Evolutionary conservation across 2,888 invertebrate species (phyloP).

Genomic region (Pharmacophagus antenor): DNA sequence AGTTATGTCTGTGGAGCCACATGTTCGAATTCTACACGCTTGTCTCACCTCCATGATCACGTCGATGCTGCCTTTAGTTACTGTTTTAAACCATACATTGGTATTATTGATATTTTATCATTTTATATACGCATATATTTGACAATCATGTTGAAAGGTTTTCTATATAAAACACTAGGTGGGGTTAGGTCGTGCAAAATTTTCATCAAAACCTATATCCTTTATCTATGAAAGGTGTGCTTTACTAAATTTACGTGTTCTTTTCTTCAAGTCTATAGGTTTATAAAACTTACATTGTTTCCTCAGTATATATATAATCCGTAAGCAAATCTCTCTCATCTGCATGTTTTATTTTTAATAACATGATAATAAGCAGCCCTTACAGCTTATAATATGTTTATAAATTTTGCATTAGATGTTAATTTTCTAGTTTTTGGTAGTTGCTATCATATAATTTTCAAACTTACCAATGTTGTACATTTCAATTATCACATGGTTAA

Average conservation of each 20-base stretch:
- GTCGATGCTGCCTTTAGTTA: conserved; percentile 45
- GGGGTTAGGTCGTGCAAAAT: conserved; percentile 64
- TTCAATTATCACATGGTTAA: neutral
- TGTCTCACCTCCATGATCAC: conserved; percentile 44
- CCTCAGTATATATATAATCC: no score
- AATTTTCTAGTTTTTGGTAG: no score
- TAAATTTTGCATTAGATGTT: no score
- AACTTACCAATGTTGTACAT: neutral
- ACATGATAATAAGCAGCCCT: no score
- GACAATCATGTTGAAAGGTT: conserved; percentile 38
- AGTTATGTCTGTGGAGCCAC: conserved; percentile 72
- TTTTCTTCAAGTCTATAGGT: neutral
- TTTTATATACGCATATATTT: conserved; percentile 33
- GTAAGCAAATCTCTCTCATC: no score
- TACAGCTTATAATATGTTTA: no score
- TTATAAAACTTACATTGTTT: no score
- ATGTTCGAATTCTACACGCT: conserved; percentile 66
- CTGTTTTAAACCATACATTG: conserved; percentile 32
- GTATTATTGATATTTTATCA: conserved; percentile 32
- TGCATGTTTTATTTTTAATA: no score
- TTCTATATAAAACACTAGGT: conserved; percentile 54
- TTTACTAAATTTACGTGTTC: neutral
- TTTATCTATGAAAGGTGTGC: conserved; percentile 6
- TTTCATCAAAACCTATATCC: conserved; percentile 21
- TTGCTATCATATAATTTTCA: no score